phyloP scores from a whole-genome alignment of 2,888 invertebrate genomes.

The Euphydryas editha region DNA sequence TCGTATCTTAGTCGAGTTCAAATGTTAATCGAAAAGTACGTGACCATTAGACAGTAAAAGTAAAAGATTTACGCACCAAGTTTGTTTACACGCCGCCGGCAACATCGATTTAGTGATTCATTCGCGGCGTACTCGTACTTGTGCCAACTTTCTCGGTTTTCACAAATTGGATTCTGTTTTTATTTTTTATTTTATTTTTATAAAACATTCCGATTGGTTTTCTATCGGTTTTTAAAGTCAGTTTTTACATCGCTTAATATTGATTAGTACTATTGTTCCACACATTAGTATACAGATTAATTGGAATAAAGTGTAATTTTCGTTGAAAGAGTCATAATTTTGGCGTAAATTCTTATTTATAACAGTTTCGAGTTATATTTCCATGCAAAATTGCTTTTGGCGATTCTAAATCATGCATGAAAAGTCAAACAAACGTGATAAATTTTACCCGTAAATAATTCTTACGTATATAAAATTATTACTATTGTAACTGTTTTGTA shows the following conservation, averaged over 20 bases:
- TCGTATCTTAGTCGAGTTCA: slow-evolving; percentile 24
- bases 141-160: slow-evolving; percentile 45
- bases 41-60: slow-evolving; percentile 44
- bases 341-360: no score
- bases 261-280: not conserved
- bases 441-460: no score
- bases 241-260: slow-evolving; percentile 4
- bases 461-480: no score
- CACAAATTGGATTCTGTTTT: slow-evolving; percentile 35
- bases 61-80: slow-evolving; percentile 49
- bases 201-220: slow-evolving; percentile 19
- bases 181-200: no score
- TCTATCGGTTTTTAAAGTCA: slow-evolving; percentile 21
- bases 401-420: no score
- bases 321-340: no score
- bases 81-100: slow-evolving; percentile 50
- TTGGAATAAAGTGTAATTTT: no score
- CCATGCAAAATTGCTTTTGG: no score
- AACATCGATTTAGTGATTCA: slow-evolving; percentile 63
- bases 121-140: slow-evolving; percentile 38
- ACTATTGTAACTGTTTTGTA: no score
- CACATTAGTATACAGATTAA: no score
- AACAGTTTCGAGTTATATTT: no score
- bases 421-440: no score
- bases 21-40: slow-evolving; percentile 41